These are phyloP conservation scores for Phalloptychus januarius DNA, from an alignment of 2,797 vertebrate genomes.

Conservation along the genomic window DNA sequence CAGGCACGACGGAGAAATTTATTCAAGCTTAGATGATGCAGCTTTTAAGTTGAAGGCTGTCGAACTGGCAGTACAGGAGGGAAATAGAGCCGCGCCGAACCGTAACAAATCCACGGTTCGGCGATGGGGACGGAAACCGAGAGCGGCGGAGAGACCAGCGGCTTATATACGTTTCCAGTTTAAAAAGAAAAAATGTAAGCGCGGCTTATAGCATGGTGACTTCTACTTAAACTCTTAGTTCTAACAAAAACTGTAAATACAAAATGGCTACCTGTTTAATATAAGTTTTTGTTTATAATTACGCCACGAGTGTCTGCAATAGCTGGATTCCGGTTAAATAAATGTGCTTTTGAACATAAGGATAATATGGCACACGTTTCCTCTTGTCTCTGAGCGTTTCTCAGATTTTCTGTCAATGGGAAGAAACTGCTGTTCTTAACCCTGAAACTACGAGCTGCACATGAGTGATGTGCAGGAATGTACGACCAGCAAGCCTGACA, in stretches of 20 bases:
- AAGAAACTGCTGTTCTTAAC: constrained; percentile 41
- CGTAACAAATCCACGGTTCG: no score
- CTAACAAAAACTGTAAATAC: neutral
- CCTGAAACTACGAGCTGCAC: constrained; percentile 43
- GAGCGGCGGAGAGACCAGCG: no score
- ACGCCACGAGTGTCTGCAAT: neutral
- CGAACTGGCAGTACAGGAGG: no score
- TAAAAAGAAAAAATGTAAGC: no score
- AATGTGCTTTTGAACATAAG: neutral
- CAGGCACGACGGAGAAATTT: no score
- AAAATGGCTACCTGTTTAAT: neutral
- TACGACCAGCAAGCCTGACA: constrained; percentile 44
- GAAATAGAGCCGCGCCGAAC: no score
- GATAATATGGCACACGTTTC: neutral
- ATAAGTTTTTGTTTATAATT: neutral
- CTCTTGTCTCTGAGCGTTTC: neutral
- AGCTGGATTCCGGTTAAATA: neutral
- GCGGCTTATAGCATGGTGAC: no score
- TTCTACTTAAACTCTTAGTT: neutral
- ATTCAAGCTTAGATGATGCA: no score
- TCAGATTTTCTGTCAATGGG: constrained; percentile 15
- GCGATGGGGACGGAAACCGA: no score
- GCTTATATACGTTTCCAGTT: no score
- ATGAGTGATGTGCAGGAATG: constrained; percentile 55
- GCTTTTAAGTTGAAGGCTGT: no score